Percentiles rank a stretch among this genome's conserved stretches.
Conservation (phyloP, 1,140 invertebrate species). For the Holotrichia oblita region DNA sequence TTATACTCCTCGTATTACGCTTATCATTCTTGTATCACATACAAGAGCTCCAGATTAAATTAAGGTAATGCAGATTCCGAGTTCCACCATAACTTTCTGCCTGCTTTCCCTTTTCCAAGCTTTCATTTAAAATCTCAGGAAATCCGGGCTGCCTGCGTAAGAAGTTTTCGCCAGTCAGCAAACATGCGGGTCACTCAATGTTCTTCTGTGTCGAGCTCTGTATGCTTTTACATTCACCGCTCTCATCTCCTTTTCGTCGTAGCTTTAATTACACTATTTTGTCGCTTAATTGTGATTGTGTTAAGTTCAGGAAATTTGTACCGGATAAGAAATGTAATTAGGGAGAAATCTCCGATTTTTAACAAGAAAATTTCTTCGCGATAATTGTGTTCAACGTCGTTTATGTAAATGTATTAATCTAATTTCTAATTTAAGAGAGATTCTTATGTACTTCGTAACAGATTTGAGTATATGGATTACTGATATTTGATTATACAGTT, state of each 20-base stretch:
- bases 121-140: slow-evolving; percentile 22
- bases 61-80: slow-evolving; percentile 16
- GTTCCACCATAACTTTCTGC: slow-evolving; percentile 6
- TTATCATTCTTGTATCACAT: slow-evolving; percentile 2
- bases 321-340: slow-evolving; percentile 7
- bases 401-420: neutral
- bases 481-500: too few relatives aligned
- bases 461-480: too few relatives aligned
- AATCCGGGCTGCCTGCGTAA: slow-evolving; percentile 16
- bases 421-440: too few relatives aligned
- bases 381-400: slow-evolving; percentile 3
- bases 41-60: slow-evolving; percentile 5
- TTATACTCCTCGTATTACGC: neutral
- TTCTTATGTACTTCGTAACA: too few relatives aligned
- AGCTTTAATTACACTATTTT: slow-evolving; percentile 33
- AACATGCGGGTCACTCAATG: slow-evolving; percentile 23
- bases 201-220: neutral
- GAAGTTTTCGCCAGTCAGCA: slow-evolving; percentile 26
- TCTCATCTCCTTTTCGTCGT: slow-evolving; percentile 18
- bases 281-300: slow-evolving; percentile 29
- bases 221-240: slow-evolving; percentile 9
- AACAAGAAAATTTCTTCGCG: neutral
- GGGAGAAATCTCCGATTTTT: neutral
- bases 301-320: slow-evolving; percentile 23
- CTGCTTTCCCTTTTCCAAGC: slow-evolving; percentile 6